Percentiles rank a stretch among this genome's conserved stretches.
Conservation (phyloP, 1,140 invertebrate genomes). For the Meloidogyne exigua region DNA sequence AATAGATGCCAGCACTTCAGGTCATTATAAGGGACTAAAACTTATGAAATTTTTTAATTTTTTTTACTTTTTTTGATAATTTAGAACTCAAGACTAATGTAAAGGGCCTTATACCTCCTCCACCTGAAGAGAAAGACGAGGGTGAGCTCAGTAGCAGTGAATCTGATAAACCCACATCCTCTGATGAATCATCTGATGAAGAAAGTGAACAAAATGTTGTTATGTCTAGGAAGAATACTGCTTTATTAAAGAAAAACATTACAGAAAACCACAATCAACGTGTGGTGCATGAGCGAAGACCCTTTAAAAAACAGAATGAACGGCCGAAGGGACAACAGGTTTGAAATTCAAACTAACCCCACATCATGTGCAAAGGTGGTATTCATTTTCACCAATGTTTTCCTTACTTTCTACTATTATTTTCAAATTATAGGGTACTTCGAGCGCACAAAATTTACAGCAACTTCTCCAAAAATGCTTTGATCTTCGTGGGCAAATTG, state of each 20-base stretch:
- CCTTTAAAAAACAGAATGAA: background rate
- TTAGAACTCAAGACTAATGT: background rate
- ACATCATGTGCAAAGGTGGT: background rate
- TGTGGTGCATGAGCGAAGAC: background rate
- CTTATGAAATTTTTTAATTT: background rate
- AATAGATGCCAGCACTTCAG: background rate
- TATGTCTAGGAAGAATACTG: background rate
- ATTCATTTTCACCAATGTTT: background rate
- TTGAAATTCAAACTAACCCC: background rate
- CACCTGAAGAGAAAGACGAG: constrained; percentile 21
- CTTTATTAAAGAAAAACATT: background rate
- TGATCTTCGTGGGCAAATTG: constrained; percentile 22
- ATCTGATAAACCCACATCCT: constrained; percentile 17
- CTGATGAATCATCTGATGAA: constrained; percentile 3
- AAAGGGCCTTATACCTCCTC: background rate
- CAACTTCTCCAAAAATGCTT: constrained; percentile 21
- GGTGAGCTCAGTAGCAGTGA: constrained; percentile 24
- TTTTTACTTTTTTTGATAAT: background rate
- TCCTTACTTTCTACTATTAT: too few species aligned
- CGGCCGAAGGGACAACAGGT: background rate
- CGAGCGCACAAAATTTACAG: constrained; percentile 20
- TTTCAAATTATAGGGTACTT: background rate
- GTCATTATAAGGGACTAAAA: background rate
- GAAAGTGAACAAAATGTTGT: background rate
- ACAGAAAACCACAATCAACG: background rate